Evolutionary conservation across 2,888 invertebrate genomes (phyloP).

Genomic region (Eupithecia exiguata): DNA sequence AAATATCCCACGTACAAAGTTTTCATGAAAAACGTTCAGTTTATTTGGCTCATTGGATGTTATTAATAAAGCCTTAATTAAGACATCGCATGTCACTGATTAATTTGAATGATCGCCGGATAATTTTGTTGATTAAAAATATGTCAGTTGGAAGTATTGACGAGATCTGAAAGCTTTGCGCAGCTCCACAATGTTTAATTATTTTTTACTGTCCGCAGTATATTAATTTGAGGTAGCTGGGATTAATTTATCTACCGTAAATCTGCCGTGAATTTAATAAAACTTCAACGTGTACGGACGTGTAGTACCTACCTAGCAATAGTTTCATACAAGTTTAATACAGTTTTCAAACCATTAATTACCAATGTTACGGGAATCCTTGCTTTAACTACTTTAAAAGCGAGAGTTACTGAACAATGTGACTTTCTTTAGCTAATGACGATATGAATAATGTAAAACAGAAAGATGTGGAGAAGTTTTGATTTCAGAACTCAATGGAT

Average conservation of each 20-base stretch:
- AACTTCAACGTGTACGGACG: background rate
- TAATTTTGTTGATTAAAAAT: slow-evolving; percentile 73
- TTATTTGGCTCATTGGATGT: slow-evolving; percentile 69
- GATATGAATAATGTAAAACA: too few relatives aligned
- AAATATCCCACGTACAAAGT: slow-evolving; percentile 49
- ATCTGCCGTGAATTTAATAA: slow-evolving; percentile 1
- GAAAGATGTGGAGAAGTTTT: too few relatives aligned
- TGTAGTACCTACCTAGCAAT: background rate
- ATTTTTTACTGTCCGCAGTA: slow-evolving; percentile 10
- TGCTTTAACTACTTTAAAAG: too few relatives aligned
- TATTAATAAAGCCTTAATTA: slow-evolving; percentile 79
- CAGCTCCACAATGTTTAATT: slow-evolving; percentile 26
- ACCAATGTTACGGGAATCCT: too few relatives aligned
- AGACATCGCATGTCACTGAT: slow-evolving; percentile 73
- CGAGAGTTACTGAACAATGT: background rate
- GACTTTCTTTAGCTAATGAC: background rate
- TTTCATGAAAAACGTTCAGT: slow-evolving; percentile 73
- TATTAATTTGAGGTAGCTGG: slow-evolving; percentile 5
- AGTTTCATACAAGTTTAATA: background rate
- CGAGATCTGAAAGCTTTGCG: slow-evolving; percentile 33
- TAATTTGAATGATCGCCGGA: slow-evolving; percentile 73
- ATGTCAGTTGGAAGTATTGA: slow-evolving; percentile 57
- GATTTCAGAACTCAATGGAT: background rate
- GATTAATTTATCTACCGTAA: background rate
- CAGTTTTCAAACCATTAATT: background rate